Evolutionary conservation across 2,113 vertebrate genomes (phyloP), one percentile per base, ranked within the genome.

Genomic region (Barbus barbus): DNA sequence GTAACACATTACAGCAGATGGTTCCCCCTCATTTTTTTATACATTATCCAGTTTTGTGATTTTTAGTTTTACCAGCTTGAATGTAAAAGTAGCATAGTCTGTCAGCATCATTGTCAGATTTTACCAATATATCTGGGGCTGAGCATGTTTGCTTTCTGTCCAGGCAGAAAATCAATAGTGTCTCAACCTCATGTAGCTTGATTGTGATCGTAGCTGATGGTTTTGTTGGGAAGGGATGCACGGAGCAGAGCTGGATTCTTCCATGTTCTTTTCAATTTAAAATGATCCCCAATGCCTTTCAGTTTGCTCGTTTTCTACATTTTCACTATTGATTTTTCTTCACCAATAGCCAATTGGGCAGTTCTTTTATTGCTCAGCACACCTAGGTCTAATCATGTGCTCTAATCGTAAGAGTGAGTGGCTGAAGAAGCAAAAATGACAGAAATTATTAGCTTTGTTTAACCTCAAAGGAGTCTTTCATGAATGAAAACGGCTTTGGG

Each of bases 351-450:
- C n/a, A 46, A 86, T 56, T 80, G 83, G 86, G 46, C 71, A 18
- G 46, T 74, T 18, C 63, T 69, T 69, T 81, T 86, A 85, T 85
- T 69, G 61, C 81, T 92, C 86, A 89, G 83, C 90, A 88, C 36
- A 63, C 75, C 20, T 33, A 41, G 78, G 82, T 82, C 71, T 83
- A 71, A 78, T 78, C 77, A 1, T 24, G 56, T 61, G 18, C 56
- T 78, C 38, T 61, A 78, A 78, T 61, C 9, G 11, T 63, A 61
- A 78, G 77, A 78, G n/a, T 78, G 77, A 78, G 77, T 63, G 56
- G 77, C 77, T 78, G 56, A 86, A 58, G 13, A 86, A 86, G 58
- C 58, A 44, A 72, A 71, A 74, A 61, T 28, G 79, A 51, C 79
- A 74, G 67, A 78, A 56, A 69, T 36, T 14, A 53, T 81, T 65